A percentile compares a stretch with the other conserved stretches of the same genome.
Conservation (phyloP, 2,888 invertebrate genomes). For the Coleophora flavipennella region DNA sequence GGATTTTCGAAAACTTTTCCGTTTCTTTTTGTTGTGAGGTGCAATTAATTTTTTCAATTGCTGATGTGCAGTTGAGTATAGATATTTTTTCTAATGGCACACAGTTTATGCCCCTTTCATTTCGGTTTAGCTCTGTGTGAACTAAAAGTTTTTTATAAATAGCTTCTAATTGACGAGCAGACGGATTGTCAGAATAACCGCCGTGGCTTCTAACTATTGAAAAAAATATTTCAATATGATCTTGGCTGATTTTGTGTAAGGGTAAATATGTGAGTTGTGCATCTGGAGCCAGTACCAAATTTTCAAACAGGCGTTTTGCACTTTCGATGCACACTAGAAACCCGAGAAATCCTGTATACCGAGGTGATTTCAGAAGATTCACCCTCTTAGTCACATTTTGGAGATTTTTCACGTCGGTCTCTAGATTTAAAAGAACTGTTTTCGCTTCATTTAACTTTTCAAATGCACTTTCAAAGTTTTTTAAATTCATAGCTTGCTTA, state of each 20-base stretch:
- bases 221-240: conserved; percentile 12
- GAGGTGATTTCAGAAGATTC: conserved; percentile 1
- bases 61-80: conserved; percentile 11
- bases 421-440: neutral
- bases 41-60: conserved; percentile 6
- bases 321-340: conserved; percentile 7
- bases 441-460: conserved; percentile 1
- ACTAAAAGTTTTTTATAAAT: conserved; percentile 13
- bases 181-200: conserved; percentile 13
- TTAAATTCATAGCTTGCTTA: conserved; percentile 5
- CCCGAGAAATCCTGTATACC: no score
- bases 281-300: conserved; percentile 1
- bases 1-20: neutral
- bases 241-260: conserved; percentile 9
- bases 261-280: conserved; percentile 7
- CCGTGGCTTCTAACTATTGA: conserved; percentile 8
- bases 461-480: conserved; percentile 4
- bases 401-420: neutral
- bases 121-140: conserved; percentile 8
- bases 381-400: neutral
- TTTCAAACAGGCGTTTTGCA: conserved; percentile 3
- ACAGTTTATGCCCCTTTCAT: conserved; percentile 8
- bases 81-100: conserved; percentile 10
- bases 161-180: no score
- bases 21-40: no score